Evolutionary conservation across 2,888 invertebrate genomes (phyloP), one percentile per base, ranked within the genome.

Genomic region (Mythimna impura): DNA sequence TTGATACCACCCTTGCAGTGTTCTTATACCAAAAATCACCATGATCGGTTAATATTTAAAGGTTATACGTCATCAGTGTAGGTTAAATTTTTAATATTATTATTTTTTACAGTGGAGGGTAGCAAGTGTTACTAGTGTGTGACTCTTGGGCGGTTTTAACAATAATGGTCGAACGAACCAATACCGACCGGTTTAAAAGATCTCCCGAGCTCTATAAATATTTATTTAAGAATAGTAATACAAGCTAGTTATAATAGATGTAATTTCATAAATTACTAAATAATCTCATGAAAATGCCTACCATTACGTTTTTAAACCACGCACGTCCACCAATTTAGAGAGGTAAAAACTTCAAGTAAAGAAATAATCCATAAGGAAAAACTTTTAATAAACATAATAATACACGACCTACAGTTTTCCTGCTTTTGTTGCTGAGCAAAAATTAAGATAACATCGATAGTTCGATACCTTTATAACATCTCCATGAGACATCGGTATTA

Each of bases 401-500:
- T 36, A 55, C 25, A 43, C 43, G 52, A 69, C 30, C 60, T 64
- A 63, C 20, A 54, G 57, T 66, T 78, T 47, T 73, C 73, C 69
- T 69, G 73, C 60, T 82, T 73, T 82, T 73, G 70, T 61, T 57
- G 34, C 36, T 67, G 67, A 60, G 50, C 60, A 43, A 80, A 74
- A 68, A 68, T 66, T 66, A 43, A 66, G 61, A 73, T 69, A 73
- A 54, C 52, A 71, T 70, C 67, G 75, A 43, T 14, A 43, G 43
- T 43, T 43, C 43, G 43, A 76, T 73, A 64, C 66, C 64, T 70
- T 25, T 67, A 66, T 58, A 83, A 67, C 54, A 63, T 76, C 70
- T 79, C 61, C 10, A 73, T 64, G 73, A 85, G 81, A 80, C 80
- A 84, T 80, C 68, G 72, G 73, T 76, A 84, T 85, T 84, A 83